Evolutionary conservation across 2,113 vertebrate species (phyloP), one percentile per base, ranked within the genome.

Genomic region (Alces alces): DNA sequence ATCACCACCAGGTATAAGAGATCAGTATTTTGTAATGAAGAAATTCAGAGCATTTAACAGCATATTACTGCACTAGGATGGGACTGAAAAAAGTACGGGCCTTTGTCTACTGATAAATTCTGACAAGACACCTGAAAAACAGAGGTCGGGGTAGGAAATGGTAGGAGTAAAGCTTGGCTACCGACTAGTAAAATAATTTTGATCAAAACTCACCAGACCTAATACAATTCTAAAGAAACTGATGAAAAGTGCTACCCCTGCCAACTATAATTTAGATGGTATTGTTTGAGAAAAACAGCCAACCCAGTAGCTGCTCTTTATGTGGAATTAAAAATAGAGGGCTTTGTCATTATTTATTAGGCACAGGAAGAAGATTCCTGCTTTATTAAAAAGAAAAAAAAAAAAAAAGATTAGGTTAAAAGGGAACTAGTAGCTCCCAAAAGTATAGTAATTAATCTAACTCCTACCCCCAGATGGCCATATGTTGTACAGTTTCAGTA

Each of bases 11-110:
- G 85, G 94, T 54, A 16, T 19, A 93, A 90, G 19, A 47, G 25
- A 80, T 96, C 39, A 89, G 36, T 83, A 61, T 85, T 93, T 95
- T 93, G 64, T 13, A 96, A 39, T 93, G 30, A 90, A 96, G 50
- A 57, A 73, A 61, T 43, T 47, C 78, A n/a, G 28, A 83, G 36
- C 28, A 55, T 64, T 91, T 84, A 57, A 79, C 1, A 80, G 52
- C 19, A 39, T 43, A 55, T 17, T 76, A 58, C 84, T 80, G 9
- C 52, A 57, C 80, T 30, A 47, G 15, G 47, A 94, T 2, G 61
- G 27, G 52, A 88, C 7, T n/a, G 30, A 95, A 9, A 28, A 1
- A 92, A 91, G 55, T 43, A 83, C 23, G 43, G 30, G 3, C 25
- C n/a, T 96, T 43, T 86, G n/a, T 36, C 76, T 33, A 87, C 3